phyloP scores from a whole-genome alignment of 92 coral and sea anemone genomes.

The Desmophyllum pertusum region DNA sequence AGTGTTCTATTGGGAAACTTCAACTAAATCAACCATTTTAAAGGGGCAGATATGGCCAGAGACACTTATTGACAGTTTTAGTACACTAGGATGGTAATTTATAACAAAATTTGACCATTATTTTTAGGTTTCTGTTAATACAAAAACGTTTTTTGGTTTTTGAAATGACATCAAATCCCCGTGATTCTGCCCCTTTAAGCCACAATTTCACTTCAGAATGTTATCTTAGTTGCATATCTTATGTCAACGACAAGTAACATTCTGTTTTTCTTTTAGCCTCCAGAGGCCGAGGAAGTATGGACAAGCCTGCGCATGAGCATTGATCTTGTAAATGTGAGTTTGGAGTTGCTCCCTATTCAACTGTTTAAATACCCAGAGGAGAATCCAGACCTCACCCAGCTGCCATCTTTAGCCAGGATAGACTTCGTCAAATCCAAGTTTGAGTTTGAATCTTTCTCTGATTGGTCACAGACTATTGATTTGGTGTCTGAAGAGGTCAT shows the following conservation, averaged over 20 bases:
- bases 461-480: slow-evolving; percentile 98
- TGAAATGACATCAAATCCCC: too few species aligned
- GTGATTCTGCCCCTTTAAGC: too few species aligned
- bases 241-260: background rate
- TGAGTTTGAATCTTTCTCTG: slow-evolving; percentile 93
- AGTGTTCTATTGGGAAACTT: too few species aligned
- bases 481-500: slow-evolving; percentile 94
- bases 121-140: too few species aligned
- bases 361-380: slow-evolving; percentile 82
- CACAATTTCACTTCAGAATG: too few species aligned
- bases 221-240: too few species aligned
- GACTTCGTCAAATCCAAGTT: slow-evolving; percentile 95
- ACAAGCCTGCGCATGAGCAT: slow-evolving; percentile 89
- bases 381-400: slow-evolving; percentile 41
- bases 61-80: too few species aligned
- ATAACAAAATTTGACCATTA: too few species aligned
- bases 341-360: slow-evolving; percentile 85
- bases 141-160: too few species aligned
- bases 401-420: slow-evolving; percentile 88
- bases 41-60: too few species aligned
- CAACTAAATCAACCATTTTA: too few species aligned
- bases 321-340: slow-evolving; percentile 88
- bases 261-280: slow-evolving; percentile 59
- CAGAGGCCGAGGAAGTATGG: slow-evolving; percentile 90
- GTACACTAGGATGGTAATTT: too few species aligned